A percentile compares a stretch with the other conserved stretches of the same genome.
Conservation (phyloP, 2,797 vertebrate genomes). For the Mus spretus region DNA sequence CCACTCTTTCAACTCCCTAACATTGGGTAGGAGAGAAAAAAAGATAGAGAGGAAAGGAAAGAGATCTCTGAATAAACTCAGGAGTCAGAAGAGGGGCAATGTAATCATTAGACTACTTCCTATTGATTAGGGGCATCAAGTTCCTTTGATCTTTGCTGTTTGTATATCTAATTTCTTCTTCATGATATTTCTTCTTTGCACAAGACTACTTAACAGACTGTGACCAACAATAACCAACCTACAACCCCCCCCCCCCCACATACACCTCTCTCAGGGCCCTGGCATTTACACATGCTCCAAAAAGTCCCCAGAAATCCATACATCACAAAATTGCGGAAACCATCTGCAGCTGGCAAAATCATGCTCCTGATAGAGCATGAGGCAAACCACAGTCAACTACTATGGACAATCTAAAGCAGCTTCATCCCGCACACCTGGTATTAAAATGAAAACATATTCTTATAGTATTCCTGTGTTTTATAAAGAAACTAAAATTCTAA, state of each 20-base stretch:
- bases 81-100: neutral
- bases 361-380: neutral
- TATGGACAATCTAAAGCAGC: neutral
- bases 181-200: neutral
- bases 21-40: neutral
- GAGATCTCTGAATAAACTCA: neutral
- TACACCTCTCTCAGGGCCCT: neutral
- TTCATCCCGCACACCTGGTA: neutral
- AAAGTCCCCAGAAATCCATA: neutral
- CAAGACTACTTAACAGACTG: neutral
- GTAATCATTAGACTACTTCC: no score
- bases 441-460: neutral
- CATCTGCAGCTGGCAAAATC: neutral
- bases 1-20: neutral
- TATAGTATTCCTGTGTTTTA: neutral
- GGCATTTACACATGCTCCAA: neutral
- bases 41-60: neutral
- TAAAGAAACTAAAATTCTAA: neutral
- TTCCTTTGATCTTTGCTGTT: neutral
- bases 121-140: neutral
- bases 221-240: neutral
- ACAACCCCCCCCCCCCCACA: no score
- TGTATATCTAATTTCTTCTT: neutral
- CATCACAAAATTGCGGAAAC: neutral
- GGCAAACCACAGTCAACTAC: neutral